Base-by-base conservation (phyloP, 2,113 vertebrate species). In the Antechinus flavipes region DNA sequence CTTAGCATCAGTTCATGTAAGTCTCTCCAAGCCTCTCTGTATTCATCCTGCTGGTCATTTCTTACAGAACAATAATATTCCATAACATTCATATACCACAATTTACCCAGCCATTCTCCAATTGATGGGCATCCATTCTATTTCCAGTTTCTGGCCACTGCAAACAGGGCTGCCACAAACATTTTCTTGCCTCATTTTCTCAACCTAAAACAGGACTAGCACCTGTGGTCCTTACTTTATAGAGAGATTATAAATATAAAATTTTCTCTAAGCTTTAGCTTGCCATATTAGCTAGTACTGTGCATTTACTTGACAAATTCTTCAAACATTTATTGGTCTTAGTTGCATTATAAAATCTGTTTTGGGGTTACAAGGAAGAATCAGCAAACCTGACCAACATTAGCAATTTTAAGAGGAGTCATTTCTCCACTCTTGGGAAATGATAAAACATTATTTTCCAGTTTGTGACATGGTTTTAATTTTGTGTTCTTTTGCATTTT, bases 351-450 rank as follows among this genome's bases (percentile, higher is more conserved):
- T 84, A 42, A 84, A 84, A 84, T 42, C 42, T 89, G 97, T 98
- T 95, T 95, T 95, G 95, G 97, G 93, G 91, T 96, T 96, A 94
- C 91, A 93, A 14, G 89, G 46, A 95, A 97, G 95, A 97, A 55
- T 97, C 95, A 98, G 91, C 96, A 97, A 96, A 92, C 95, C 93
- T 92, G 90, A 89, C 94, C 52, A 84, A 93, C 94, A 93, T 95
- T 95, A 96, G 93, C 96, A 97, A 97, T 96, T 97, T 96, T 93
- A 93, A 97, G 96, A 30, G 89, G 93, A 42, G 68, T 84, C 94
- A 93, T 97, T 58, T 93, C 52, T 91, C 94, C 90, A 54, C 24
- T 49, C 90, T 58, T 52, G 30, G 42, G 95, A 94, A 90, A 97
- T 93, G 97, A 89, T 93, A 93, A 95, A 93, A 90, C 61, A 30